Evolutionary conservation across 2,888 invertebrate genomes (phyloP), one percentile per base, ranked within the genome.

Genomic region (Sphaerophoria taeniata): DNA sequence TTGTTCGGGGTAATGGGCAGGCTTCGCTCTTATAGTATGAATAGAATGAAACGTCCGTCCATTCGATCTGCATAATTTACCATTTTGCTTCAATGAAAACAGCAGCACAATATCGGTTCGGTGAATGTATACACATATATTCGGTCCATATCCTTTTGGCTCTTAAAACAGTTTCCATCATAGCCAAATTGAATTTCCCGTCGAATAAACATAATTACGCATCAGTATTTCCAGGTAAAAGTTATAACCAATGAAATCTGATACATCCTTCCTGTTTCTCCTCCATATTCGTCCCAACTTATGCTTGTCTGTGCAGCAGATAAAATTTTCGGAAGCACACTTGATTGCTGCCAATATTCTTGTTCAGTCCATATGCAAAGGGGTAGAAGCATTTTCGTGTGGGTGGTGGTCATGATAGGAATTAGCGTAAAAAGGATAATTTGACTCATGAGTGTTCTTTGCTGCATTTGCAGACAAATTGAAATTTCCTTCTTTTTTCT

Each of bases 121-220:
- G 4, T 11, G 6, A 39, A 3, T 4, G 43, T 43, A 43, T 11
- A 9, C 3, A 12, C 12, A 9, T 43, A 9, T 43, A 9, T 43
- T 6, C 3, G 0, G 65, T 53, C 6, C 39, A 56, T 78, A 70
- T 83, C 83, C 79, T 74, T 78, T 60, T 61, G 60, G 67, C 69
- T 81, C 34, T 81, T 63, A 72, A 67, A 51, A 77, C 83, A 83
- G 78, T 83, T 84, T 79, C 76, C 83, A 67, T 72, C 83, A 67
- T 72, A 72, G 33, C 69, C 58, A 84, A 88, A 88, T 88, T 86
- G 81, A 87, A 82, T 88, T 88, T 88, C 88, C 88, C 70, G 71
- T 82, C 75, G 83, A 86, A 87, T 87, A 81, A 88, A 83, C 87
- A 87, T 87, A 87, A 88, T 86, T 76, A 73, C 74, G 73, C 78